These are phyloP conservation scores for Conchocele bisecta DNA, from an alignment of 2,888 invertebrate genomes.

Conservation along the genomic window DNA sequence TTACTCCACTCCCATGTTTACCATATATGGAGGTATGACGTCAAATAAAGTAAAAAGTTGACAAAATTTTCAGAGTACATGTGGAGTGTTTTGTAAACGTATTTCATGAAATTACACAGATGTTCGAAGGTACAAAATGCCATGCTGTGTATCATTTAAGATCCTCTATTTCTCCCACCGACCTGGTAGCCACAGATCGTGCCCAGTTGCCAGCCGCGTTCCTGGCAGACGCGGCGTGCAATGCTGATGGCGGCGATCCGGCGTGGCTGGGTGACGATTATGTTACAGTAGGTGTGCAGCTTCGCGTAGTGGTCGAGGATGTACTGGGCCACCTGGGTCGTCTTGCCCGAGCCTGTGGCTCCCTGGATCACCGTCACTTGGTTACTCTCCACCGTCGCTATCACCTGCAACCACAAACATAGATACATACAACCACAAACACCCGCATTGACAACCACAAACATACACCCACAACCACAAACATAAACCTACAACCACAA, in stretches of 20 bases:
- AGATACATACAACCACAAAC: not conserved
- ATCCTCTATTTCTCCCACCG: no score
- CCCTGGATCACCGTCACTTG: conserved; percentile 94
- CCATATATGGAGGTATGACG: no score
- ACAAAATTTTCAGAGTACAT: no score
- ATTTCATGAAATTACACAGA: no score
- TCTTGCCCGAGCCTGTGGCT: conserved; percentile 97
- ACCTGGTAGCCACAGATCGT: conserved; percentile 95
- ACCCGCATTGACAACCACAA: no score
- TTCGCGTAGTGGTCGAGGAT: conserved; percentile 91
- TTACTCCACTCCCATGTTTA: no score
- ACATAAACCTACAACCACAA: no score
- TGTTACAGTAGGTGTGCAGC: conserved; percentile 88
- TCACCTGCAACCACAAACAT: conserved; percentile 17
- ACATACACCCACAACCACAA: no score
- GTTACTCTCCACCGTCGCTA: conserved; percentile 88
- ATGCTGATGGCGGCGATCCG: conserved; percentile 96
- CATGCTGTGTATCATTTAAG: no score
- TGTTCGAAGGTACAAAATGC: no score
- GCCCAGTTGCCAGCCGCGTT: conserved; percentile 92
- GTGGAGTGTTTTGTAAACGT: no score
- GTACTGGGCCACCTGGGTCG: conserved; percentile 95
- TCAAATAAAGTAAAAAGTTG: no score
- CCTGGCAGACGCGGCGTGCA: conserved; percentile 91
- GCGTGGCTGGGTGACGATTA: conserved; percentile 95